Base-by-base conservation (phyloP, 2,888 invertebrate genomes). In the Andrena marginata region DNA sequence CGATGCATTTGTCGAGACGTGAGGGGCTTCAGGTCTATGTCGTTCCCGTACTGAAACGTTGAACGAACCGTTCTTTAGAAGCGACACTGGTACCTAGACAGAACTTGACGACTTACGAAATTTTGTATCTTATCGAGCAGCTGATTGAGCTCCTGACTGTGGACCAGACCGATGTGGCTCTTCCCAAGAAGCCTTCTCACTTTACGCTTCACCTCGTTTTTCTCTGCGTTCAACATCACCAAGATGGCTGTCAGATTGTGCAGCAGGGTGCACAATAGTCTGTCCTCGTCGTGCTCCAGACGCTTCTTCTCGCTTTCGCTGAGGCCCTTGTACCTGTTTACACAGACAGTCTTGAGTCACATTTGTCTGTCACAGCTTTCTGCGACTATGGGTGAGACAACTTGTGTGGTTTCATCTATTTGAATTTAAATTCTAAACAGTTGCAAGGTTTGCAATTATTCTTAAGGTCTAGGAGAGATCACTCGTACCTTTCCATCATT, bases 81-180 rank as follows among this genome's bases (percentile, higher is more conserved):
- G 42, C 42, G 42, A 42, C 16, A 42, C 16, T 51, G 20, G 20
- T 51, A n/a, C n/a, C n/a, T n/a, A 51, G 51, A 51, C 20, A 51
- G n/a, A 59, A 23, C 7, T 62, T 2, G n/a, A n/a, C 7, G 7
- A 95, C 96, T 95, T 94, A 99, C 99, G 96, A 99, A 95, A 94
- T 98, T 97, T 89, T 97, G 97, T 74, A 99, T 97, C 93, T 98
- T 98, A 94, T 99, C 99, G 33, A 99, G 95, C 23, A 99, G 96
- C 93, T 98, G 97, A 94, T 99, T 99, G 73, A 99, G 98, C 94
- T 99, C 99, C 94, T 99, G 99, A 86, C 99, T 99, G 94, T 99
- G 99, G 1, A 98, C 97, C 59, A 99, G 96, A 1, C 99, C 99
- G 89, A 99, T 99, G 93, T 99, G 99, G 93, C 99, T 99, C 94